phyloP scores from a whole-genome alignment of 2,113 vertebrate species.

The Charadrius vociferus region DNA sequence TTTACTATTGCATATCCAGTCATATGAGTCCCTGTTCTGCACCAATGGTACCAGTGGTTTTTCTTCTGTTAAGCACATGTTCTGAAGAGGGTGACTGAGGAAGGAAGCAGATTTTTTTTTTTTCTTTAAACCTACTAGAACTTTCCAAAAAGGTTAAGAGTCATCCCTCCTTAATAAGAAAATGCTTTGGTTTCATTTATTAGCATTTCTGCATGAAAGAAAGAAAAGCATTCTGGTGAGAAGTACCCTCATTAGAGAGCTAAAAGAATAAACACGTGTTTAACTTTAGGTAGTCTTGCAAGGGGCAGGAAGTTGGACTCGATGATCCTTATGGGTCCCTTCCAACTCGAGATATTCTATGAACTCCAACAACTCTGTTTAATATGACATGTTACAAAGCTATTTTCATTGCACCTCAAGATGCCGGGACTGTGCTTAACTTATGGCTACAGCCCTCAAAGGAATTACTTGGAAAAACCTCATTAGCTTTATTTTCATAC shows the following conservation, averaged over 20 bases:
- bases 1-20: not conserved
- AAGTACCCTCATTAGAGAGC: not conserved
- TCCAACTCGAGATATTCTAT: not conserved
- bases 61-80: not conserved
- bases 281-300: not conserved
- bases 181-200: not conserved
- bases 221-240: not conserved
- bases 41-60: rapidly evolving
- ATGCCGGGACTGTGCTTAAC: not conserved
- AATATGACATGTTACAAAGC: not conserved
- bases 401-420: not conserved
- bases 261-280: not conserved
- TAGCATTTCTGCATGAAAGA: not conserved
- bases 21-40: not conserved
- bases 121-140: not conserved
- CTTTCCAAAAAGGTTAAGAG: not conserved
- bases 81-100: not conserved
- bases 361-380: not conserved
- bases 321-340: not conserved
- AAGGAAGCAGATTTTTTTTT: not conserved
- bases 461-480: not conserved
- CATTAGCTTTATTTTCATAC: not conserved
- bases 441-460: rapidly evolving
- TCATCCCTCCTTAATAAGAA: not conserved
- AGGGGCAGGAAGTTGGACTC: not conserved